Evolutionary conservation across 2,797 vertebrate species (phyloP), one percentile per base, ranked within the genome.

Genomic region (Chelon auratus): DNA sequence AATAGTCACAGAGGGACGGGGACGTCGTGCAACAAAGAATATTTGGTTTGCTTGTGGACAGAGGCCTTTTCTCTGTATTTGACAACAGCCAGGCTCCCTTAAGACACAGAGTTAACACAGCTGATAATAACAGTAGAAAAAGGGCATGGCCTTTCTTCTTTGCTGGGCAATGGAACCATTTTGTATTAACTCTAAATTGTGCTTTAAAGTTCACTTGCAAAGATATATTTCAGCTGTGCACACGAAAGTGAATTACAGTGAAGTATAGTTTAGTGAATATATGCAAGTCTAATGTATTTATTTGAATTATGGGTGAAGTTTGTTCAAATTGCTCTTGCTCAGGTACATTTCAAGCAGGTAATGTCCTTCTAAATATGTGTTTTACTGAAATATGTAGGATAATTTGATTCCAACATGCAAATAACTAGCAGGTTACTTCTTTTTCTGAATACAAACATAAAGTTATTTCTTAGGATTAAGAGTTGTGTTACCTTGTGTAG

Each of bases 1-100:
- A 80, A 93, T 92, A 87, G 89, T 84, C 91, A 90, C 83, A 0
- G 36, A 78, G 91, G 87, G 87, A 89, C 77, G 10, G 61, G 75
- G 59, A 33, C 85, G 83, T 80, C 30, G 18, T 51, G 80, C 80
- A 83, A 67, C 71, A 50, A 74, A 74, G 63, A 87, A 82, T 83
- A 78, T 89, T 85, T 81, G 60, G 85, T 78, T 82, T 84, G 72
- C 74, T 68, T 22, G 59, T 67, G 72, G 74, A 90, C 75, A 82
- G 73, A 80, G 62, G 75, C 52, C 63, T 84, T 88, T 87, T 89
- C 78, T 90, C 73, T 50, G 18, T 59, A 72, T 85, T 84, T 88
- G 65, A 86, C 81, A 88, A 78, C 79, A 75, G 52, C 59, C 57
- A 65, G 30, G 74, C 74, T 84, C 85, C 80, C 84, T 66, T 14